These are phyloP conservation scores for Electrophaes corylata DNA, from an alignment of 2,888 invertebrate genomes.

Conservation along the genomic window DNA sequence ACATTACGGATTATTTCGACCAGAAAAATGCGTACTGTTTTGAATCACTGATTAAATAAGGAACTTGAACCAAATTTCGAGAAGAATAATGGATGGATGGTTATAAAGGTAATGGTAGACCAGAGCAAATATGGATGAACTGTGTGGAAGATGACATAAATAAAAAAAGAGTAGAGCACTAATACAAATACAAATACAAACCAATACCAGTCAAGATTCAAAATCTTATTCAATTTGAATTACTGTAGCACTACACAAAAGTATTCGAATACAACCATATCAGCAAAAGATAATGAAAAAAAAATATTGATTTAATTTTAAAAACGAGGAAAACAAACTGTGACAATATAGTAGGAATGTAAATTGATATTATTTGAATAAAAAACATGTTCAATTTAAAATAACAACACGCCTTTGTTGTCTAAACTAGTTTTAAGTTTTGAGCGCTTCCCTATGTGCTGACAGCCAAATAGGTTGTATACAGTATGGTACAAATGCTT, in stretches of 20 bases:
- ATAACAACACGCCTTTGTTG: slow-evolving; percentile 30
- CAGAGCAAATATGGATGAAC: no score
- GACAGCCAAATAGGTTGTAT: neutral
- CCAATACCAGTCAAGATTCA: no score
- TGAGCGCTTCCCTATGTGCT: neutral
- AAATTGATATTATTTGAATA: slow-evolving; percentile 3
- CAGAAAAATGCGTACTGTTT: neutral
- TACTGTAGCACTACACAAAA: no score
- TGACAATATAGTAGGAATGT: slow-evolving; percentile 10
- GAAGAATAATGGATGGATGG: no score
- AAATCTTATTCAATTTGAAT: no score
- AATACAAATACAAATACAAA: no score
- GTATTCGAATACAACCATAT: no score
- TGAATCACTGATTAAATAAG: no score
- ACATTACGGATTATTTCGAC: slow-evolving; percentile 3
- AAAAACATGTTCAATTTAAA: slow-evolving; percentile 13
- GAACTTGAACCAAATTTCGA: no score
- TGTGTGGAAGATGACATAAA: no score
- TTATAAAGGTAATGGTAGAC: no score
- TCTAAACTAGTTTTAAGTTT: slow-evolving; percentile 21
- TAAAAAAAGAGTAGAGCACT: neutral
- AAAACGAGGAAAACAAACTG: slow-evolving; percentile 10
- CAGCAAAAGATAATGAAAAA: neutral
- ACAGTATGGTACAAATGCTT: no score
- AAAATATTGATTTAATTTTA: neutral